Conservation (phyloP, 2,113 vertebrate genomes). For the Scomber colias region DNA sequence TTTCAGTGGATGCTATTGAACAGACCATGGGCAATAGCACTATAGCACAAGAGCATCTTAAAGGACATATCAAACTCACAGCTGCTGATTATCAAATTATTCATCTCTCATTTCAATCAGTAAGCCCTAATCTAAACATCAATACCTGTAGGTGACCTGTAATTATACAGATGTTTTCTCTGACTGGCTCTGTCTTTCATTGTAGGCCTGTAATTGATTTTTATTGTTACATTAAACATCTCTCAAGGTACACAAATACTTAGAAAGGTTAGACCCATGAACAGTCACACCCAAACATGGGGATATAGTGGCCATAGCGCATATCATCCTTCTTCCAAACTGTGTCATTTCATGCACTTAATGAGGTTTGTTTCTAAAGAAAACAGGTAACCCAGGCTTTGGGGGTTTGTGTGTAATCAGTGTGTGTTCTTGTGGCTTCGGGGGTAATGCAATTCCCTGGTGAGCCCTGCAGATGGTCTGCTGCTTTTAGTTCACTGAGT, state of each 20-base stretch:
- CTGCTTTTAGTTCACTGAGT: constrained; percentile 8
- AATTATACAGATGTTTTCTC: constrained; percentile 6
- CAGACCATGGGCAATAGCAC: not conserved
- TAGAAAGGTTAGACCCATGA: not conserved
- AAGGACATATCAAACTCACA: not conserved
- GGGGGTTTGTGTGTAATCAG: constrained; percentile 36
- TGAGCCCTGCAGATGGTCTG: constrained; percentile 18
- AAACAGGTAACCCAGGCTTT: not conserved
- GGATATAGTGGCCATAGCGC: not conserved
- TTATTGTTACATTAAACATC: not conserved
- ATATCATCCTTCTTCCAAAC: not conserved
- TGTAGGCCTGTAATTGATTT: not conserved
- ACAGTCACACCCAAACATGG: not conserved
- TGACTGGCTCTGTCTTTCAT: not conserved
- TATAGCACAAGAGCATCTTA: not conserved
- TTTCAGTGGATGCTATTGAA: not conserved
- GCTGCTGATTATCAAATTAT: constrained; percentile 14
- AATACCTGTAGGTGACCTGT: constrained; percentile 21
- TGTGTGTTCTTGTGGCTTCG: not conserved
- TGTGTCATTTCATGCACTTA: not conserved
- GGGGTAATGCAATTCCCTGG: constrained; percentile 22
- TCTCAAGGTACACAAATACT: not conserved
- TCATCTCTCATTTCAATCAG: constrained; percentile 7
- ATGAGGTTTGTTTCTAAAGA: constrained; percentile 24
- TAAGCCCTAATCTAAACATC: constrained; percentile 16